Conservation (phyloP, 2,113 vertebrate species). For the Gobiocypris rarus region DNA sequence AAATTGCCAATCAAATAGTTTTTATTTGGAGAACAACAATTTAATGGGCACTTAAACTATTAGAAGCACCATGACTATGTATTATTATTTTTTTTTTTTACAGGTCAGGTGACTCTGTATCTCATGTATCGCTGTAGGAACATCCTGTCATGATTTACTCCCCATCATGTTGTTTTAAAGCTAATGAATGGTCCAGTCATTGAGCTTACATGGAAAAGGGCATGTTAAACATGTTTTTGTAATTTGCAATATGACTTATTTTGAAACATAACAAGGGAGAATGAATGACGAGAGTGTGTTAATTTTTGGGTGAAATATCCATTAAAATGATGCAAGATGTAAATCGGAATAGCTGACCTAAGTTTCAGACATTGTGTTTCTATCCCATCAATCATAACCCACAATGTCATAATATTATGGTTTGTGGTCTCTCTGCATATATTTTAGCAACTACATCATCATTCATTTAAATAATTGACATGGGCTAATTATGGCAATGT, state of each 20-base stretch:
- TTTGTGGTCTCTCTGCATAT: not conserved
- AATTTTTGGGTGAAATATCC: not conserved
- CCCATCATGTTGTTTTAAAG: not conserved
- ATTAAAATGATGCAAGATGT: not conserved
- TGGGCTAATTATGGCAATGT: constrained; percentile 1
- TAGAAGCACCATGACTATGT: not conserved
- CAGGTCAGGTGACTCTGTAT: not conserved
- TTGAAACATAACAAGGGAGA: not conserved
- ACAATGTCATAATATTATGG: not conserved
- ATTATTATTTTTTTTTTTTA: no score
- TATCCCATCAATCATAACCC: constrained; percentile 1
- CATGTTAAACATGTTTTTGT: not conserved
- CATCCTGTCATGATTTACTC: not conserved
- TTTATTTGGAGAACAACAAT: not conserved
- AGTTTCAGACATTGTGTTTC: not conserved
- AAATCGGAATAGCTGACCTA: not conserved
- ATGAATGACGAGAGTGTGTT: not conserved
- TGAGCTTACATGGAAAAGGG: not conserved
- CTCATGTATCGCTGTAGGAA: not conserved
- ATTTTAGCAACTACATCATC: not conserved
- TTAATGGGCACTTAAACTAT: not conserved
- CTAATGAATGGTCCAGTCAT: not conserved
- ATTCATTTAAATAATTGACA: not conserved
- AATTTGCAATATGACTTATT: not conserved
- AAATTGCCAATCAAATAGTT: not conserved